Evolutionary conservation across 2,797 vertebrate genomes (phyloP), one percentile per base, ranked within the genome.

Genomic region (Scyliorhinus canicula): DNA sequence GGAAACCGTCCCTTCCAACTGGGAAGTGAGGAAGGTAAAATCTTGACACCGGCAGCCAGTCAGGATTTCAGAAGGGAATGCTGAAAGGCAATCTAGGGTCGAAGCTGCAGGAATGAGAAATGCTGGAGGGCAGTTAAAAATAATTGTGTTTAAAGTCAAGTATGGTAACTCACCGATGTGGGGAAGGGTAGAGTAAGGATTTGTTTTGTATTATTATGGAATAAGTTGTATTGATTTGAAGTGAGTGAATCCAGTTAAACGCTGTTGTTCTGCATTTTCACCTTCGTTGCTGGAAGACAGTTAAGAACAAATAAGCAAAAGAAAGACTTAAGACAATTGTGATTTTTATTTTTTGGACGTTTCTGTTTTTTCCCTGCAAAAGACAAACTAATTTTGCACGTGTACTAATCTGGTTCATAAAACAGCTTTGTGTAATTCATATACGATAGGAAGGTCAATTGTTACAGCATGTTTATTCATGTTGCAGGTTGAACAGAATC

Each of bases 401-500:
- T 26, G 26, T 85, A 85, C 84, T 71, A 44, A 69, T 91, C 57
- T 93, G 65, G 71, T 67, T 28, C 65, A 71, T 28, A 52, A 50
- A 67, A 1, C 31, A 71, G 63, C 31, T 1, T 26, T 69, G 65
- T 24, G 3, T 52, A 52, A 69, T 94, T n/a, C 93, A 16, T n/a
- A 47, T 94, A 52, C 16, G n/a, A 50, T 52, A 94, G 74, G 26
- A 35, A 63, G n/a, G 88, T 28, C n/a, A 63, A 4, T 40, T 57
- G 65, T 95, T 35, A 94, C 44, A 44, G 44, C 40, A n/a, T 94
- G 5, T 31, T 55, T 65, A 19, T 28, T 95, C 24, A 7, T 96
- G 57, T 97, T 97, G 40, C 97, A 99, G 99, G 96, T 99, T 96
- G 98, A 98, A 95, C 99, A 99, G 97, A 99, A 98, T 95, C 98